Evolutionary conservation across 2,113 vertebrate genomes (phyloP).

Genomic region (Burhinus oedicnemus): DNA sequence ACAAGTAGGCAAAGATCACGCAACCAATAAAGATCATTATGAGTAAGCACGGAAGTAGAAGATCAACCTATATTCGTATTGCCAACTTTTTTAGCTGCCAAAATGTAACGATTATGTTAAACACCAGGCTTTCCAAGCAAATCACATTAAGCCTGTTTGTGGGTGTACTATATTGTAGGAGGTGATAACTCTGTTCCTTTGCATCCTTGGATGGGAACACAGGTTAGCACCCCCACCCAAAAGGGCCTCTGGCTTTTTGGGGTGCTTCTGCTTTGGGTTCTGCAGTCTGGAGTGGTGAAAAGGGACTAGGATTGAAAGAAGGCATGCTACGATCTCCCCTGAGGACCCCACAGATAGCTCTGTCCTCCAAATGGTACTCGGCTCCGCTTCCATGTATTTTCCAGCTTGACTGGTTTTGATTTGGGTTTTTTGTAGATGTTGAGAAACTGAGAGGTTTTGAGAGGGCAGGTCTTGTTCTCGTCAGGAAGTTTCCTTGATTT

Average conservation of each 20-base stretch:
- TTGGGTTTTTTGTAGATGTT: background rate
- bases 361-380: accelerated
- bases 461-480: background rate
- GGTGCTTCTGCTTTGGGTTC: background rate
- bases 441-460: background rate
- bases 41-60: background rate
- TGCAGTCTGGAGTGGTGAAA: background rate
- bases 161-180: background rate
- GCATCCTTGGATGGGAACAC: background rate
- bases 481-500: background rate
- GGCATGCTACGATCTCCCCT: accelerated
- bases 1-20: background rate
- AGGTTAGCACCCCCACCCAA: background rate
- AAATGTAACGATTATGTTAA: background rate
- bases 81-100: background rate
- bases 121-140: background rate
- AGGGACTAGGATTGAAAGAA: background rate
- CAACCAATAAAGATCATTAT: background rate
- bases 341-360: background rate
- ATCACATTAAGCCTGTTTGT: background rate
- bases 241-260: background rate
- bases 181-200: background rate
- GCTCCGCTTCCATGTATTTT: accelerated
- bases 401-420: background rate
- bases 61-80: background rate